Conservation (phyloP, 2,888 invertebrate genomes). For the Abrostola triplasia region DNA sequence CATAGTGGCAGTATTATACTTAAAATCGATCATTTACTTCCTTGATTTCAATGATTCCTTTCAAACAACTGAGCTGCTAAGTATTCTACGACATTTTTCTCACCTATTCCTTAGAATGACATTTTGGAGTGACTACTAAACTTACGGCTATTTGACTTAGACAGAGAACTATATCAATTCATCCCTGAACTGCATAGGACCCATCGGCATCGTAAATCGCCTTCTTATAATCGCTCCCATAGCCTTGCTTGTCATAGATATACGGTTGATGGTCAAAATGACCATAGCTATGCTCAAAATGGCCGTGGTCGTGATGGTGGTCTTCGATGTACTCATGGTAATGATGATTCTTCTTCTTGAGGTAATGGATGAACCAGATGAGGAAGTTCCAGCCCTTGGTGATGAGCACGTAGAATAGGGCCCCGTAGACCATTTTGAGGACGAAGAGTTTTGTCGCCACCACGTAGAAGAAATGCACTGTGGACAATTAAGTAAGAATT, state of each 20-base stretch:
- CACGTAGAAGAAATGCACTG: conserved; percentile 83
- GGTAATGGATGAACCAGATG: conserved; percentile 79
- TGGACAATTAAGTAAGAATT: conserved; percentile 55
- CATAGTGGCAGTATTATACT: too few species aligned
- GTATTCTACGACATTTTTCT: too few species aligned
- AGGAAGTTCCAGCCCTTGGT: conserved; percentile 79
- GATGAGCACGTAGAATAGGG: conserved; percentile 73
- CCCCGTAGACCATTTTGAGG: conserved; percentile 78
- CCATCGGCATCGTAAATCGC: conserved; percentile 79
- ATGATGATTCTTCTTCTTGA: conserved; percentile 74
- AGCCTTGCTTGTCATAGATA: conserved; percentile 42
- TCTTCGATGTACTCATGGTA: conserved; percentile 73
- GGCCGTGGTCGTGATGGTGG: conserved; percentile 59
- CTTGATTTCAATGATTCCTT: too few species aligned
- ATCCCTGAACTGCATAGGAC: conserved; percentile 74
- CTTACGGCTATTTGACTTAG: not conserved
- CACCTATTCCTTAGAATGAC: too few species aligned
- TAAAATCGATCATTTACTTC: too few species aligned
- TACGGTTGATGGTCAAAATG: conserved; percentile 51
- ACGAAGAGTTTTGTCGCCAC: conserved; percentile 79
- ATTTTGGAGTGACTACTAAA: too few species aligned
- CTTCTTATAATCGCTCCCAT: conserved; percentile 55
- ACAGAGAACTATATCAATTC: not conserved
- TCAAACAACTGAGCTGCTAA: too few species aligned
- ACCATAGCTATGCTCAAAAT: conserved; percentile 47